Evolutionary conservation across 2,113 vertebrate genomes (phyloP).

Genomic region (Leucopternis melanops): DNA sequence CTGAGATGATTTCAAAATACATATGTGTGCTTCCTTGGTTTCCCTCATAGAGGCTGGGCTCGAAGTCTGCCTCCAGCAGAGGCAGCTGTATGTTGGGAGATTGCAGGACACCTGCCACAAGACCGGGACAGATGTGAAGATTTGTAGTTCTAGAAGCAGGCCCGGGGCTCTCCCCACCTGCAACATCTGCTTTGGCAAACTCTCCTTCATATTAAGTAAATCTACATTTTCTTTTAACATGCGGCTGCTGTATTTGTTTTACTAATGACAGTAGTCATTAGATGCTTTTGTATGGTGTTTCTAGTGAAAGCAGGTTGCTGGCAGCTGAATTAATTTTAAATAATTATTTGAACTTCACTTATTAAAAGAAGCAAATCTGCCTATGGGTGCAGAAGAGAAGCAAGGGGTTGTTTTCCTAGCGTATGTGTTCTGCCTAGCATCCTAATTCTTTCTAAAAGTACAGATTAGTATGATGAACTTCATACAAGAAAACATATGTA

Average conservation of each 20-base stretch:
- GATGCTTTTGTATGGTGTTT: not conserved
- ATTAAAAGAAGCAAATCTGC: not conserved
- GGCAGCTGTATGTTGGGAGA: rapidly evolving
- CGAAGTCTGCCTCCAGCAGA: not conserved
- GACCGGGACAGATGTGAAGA: not conserved
- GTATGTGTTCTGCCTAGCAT: not conserved
- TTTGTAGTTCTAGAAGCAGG: not conserved
- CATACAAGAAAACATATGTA: not conserved
- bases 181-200: not conserved
- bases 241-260: not conserved
- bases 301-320: not conserved
- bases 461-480: not conserved
- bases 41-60: not conserved
- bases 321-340: not conserved
- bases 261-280: not conserved
- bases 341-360: not conserved
- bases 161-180: not conserved
- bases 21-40: not conserved
- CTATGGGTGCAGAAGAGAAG: not conserved
- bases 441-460: not conserved
- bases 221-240: not conserved
- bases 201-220: not conserved
- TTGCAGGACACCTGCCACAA: not conserved
- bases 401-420: not conserved
- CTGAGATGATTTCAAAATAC: not conserved